phyloP scores from a whole-genome alignment of 2,113 vertebrate genomes.

The Varanus komodoensis region DNA sequence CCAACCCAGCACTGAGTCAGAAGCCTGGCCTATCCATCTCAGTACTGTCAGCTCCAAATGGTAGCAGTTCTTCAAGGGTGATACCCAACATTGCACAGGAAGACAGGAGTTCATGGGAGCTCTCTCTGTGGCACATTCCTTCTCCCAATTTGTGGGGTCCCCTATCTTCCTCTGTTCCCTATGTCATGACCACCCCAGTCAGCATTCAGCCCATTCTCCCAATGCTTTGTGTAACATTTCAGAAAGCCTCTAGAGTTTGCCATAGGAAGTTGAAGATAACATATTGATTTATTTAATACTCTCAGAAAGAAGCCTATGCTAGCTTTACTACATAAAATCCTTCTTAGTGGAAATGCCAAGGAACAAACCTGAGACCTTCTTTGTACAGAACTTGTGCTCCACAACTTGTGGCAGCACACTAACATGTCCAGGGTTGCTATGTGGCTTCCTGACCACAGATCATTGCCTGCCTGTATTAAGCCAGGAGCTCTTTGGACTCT shows the following conservation, averaged over 20 bases:
- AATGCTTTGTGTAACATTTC: not conserved
- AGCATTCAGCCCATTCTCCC: not conserved
- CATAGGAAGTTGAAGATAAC: not conserved
- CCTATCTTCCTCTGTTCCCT: no score
- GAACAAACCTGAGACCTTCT: not conserved
- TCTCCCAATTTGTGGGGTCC: not conserved
- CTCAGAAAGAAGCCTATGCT: not conserved
- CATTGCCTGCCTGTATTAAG: no score
- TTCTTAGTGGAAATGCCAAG: not conserved
- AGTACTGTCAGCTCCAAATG: not conserved
- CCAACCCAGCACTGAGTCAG: not conserved
- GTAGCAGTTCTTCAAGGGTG: not conserved
- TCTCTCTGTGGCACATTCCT: not conserved
- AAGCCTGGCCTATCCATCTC: not conserved
- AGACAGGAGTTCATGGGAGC: not conserved
- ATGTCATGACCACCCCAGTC: no score
- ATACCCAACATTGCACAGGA: not conserved
- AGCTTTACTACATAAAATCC: not conserved
- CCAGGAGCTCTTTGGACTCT: not conserved
- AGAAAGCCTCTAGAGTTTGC: not conserved
- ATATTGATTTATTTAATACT: not conserved
- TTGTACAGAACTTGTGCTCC: not conserved
- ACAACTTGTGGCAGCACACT: not conserved
- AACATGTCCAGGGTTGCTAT: no score
- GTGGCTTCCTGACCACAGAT: no score